phyloP scores from a whole-genome alignment of 2,888 invertebrate species.

The Pristionchus arcanus region DNA sequence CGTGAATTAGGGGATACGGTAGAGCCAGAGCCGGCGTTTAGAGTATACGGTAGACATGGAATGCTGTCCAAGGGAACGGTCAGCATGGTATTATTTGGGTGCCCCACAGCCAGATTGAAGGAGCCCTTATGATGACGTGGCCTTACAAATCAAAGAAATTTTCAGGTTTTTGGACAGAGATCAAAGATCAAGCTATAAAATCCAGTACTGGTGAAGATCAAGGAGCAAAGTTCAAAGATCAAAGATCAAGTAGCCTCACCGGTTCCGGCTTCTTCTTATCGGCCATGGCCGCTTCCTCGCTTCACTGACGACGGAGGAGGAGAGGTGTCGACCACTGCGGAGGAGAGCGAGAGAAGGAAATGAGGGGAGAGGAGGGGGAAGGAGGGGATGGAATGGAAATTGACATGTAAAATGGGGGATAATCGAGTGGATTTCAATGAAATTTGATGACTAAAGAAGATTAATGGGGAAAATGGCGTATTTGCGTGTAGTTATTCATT shows the following conservation, averaged over 20 bases:
- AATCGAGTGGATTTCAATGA: not conserved
- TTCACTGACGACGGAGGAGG: not conserved
- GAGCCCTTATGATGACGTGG: no score
- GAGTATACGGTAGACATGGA: no score
- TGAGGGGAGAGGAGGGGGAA: not conserved
- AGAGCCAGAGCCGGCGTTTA: no score
- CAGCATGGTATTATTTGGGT: no score
- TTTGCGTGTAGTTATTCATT: no score
- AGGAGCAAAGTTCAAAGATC: not conserved
- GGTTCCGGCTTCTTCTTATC: conserved; percentile 35
- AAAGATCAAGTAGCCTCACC: not conserved
- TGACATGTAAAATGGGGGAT: not conserved
- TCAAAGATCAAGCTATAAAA: not conserved
- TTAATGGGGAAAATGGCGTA: no score
- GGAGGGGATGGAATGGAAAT: not conserved
- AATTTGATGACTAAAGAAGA: no score
- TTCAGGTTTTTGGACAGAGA: not conserved
- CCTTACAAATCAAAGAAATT: no score
- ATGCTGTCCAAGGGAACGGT: no score
- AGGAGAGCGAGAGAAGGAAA: not conserved
- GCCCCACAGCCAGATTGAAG: no score
- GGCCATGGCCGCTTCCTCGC: not conserved
- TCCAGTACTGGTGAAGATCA: not conserved
- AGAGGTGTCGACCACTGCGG: not conserved
- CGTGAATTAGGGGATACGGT: no score